Percentiles rank a stretch among this genome's conserved stretches.
Conservation (phyloP, 2,113 vertebrate species). For the Nibea coibor region DNA sequence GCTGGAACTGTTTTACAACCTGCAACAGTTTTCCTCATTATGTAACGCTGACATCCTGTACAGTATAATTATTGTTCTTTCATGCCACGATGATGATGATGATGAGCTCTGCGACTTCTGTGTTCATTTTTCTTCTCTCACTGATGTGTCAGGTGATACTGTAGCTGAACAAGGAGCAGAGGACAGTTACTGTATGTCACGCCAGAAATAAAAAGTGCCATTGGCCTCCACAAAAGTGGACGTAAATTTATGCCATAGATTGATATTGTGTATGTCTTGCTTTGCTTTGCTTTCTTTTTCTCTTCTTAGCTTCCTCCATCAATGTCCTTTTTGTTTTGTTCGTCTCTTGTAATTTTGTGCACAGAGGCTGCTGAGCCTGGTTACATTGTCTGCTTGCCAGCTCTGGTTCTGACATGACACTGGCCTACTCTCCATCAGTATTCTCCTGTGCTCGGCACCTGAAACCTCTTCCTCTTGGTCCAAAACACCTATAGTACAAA, state of each 20-base stretch:
- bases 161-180: not conserved
- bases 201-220: not conserved
- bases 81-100: not conserved
- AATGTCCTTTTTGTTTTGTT: too few relatives aligned
- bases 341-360: too few relatives aligned
- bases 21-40: conserved; percentile 51
- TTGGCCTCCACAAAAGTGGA: not conserved
- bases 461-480: too few relatives aligned
- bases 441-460: too few relatives aligned
- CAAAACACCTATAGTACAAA: too few relatives aligned
- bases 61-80: conserved; percentile 9
- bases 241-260: not conserved
- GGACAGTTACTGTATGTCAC: not conserved
- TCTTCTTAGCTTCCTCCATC: too few relatives aligned
- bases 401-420: too few relatives aligned
- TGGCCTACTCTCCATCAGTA: too few relatives aligned
- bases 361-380: too few relatives aligned
- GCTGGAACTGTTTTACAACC: conserved; percentile 31
- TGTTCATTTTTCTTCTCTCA: not conserved
- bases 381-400: too few relatives aligned
- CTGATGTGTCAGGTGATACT: not conserved
- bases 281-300: too few relatives aligned
- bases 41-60: not conserved
- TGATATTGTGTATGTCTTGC: too few relatives aligned
- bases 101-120: not conserved